Base-by-base conservation (phyloP, 2,797 vertebrate genomes). In the Sebastes cheni region DNA sequence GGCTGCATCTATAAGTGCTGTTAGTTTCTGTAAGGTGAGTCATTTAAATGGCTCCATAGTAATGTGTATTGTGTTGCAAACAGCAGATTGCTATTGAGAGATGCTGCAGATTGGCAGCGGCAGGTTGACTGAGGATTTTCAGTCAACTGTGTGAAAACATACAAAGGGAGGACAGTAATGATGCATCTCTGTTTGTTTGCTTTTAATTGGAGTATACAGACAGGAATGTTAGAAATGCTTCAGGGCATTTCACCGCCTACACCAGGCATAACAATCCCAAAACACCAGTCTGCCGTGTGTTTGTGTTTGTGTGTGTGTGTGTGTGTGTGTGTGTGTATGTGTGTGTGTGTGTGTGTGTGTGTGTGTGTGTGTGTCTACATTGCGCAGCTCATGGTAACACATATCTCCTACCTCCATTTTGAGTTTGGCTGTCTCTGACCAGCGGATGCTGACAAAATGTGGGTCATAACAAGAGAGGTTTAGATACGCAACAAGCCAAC, bases 401-500 rank as follows among this genome's bases (percentile, higher is more conserved):
- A 81, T 8, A 67, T 76, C 72, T 81, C 12, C 22, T 55, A 69
- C 91, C 89, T 91, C 92, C 91, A 94, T 93, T 94, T 94, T 91
- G 90, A 86, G 74, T 78, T 74, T 70, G 69, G 29, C 65, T 72
- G 39, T 23, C 78, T 83, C 74, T 67, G 76, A 84, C 77, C 84
- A 85, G 71, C 7, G 3, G 32, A 62, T 56, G 72, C 81, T 80
- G 80, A 88, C 82, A 92, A 88, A 92, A 93, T 92, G 88, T 91
- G 83, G 91, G 84, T 93, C 86, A 88, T 3, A 61, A 68, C 52
- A 72, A 46, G 39, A 84, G 67, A 72, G 39, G 10, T 54, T 72
- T 52, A 22, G 14, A 59, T 8, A 13, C 12, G 55, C 18, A 27
- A 61, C 23, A 8, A 80, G 67, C 20, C 46, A 64, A 23, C 4